These are phyloP conservation scores for Drosophila nigrodunni DNA, from an alignment of 1,140 invertebrate genomes.

Conservation along the genomic window DNA sequence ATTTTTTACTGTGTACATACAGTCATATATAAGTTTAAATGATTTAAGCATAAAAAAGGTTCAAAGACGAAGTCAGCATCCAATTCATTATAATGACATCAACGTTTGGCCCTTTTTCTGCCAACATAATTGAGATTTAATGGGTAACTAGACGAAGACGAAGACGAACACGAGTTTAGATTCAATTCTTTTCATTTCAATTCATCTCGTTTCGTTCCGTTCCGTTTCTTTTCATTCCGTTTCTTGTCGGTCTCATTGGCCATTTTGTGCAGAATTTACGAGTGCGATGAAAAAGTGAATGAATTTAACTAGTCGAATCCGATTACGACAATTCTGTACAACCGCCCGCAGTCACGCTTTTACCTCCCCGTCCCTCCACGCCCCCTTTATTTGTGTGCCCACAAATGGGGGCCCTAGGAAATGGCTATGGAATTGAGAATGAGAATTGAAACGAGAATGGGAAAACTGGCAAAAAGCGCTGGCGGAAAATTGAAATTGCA, in stretches of 20 bases:
- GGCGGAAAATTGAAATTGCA: constrained; percentile 78
- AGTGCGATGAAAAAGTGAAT: constrained; percentile 25
- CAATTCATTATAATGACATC: constrained; percentile 81
- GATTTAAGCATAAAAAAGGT: constrained; percentile 70
- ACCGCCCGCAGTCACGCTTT: constrained; percentile 36
- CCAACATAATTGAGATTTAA: constrained; percentile 75
- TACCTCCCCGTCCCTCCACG: neutral
- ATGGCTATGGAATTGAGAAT: constrained; percentile 43
- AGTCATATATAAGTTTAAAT: constrained; percentile 69
- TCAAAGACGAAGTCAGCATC: constrained; percentile 65
- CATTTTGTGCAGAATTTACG: constrained; percentile 14
- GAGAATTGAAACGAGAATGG: constrained; percentile 1
- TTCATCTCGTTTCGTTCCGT: constrained; percentile 1
- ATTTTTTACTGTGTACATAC: too few species aligned
- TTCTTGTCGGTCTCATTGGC: constrained; percentile 32
- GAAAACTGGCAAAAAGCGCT: constrained; percentile 63
- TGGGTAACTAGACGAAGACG: constrained; percentile 45
- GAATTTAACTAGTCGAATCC: constrained; percentile 53
- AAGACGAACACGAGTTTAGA: too few species aligned
- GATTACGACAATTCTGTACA: constrained; percentile 46
- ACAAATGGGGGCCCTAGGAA: constrained; percentile 35
- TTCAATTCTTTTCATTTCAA: neutral
- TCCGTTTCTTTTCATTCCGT: neutral
- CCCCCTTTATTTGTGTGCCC: constrained; percentile 23
- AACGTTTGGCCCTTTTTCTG: constrained; percentile 52